These are phyloP conservation scores for Chaetodon trifascialis DNA, from an alignment of 2,113 vertebrate species.

Conservation along the genomic window DNA sequence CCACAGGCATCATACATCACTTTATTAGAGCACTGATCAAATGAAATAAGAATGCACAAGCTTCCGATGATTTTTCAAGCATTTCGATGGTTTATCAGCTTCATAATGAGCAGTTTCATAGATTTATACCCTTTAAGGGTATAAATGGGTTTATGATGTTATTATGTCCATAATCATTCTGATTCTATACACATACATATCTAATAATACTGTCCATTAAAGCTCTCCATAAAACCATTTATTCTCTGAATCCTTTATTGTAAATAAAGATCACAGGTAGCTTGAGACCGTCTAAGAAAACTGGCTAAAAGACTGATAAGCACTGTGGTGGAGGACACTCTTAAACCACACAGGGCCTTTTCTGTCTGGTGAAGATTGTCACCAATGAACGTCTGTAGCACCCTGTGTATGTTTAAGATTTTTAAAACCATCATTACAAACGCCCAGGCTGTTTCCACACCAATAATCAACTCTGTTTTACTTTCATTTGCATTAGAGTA, in stretches of 20 bases:
- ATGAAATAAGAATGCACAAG: not conserved
- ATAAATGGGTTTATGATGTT: not conserved
- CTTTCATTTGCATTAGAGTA: not conserved
- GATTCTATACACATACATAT: not conserved
- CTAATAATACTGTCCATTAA: not conserved
- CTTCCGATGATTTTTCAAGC: not conserved
- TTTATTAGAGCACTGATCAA: not conserved
- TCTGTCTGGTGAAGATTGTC: not conserved
- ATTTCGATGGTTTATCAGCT: not conserved
- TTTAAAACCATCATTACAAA: not conserved
- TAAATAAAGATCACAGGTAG: not conserved
- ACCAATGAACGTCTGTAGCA: not conserved
- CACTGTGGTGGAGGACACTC: not conserved
- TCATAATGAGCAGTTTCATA: not conserved
- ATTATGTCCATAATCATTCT: not conserved
- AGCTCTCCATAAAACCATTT: not conserved
- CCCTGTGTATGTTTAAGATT: not conserved
- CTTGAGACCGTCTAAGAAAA: not conserved
- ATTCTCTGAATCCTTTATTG: not conserved
- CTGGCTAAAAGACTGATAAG: not conserved
- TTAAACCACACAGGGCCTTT: not conserved
- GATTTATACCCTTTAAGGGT: too few species aligned
- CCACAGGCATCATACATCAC: slow-evolving; percentile 1
- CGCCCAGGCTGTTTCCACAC: not conserved
- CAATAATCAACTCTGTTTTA: not conserved